phyloP scores from a whole-genome alignment of 2,113 vertebrate species.

The Nothobranchius kuhntae region DNA sequence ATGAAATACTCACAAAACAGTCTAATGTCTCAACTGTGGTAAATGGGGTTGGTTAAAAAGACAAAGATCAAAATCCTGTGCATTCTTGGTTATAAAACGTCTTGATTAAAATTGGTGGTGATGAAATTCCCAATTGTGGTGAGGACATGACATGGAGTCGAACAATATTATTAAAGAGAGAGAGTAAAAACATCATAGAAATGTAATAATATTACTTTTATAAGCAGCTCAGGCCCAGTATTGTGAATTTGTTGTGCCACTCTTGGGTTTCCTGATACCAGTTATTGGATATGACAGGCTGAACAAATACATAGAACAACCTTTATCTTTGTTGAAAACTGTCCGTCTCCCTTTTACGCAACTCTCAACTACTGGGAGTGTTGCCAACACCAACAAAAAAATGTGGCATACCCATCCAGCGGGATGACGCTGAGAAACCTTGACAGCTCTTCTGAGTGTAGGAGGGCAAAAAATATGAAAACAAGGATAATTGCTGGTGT shows the following conservation, averaged over 20 bases:
- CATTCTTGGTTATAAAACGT: too few relatives aligned
- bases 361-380: constrained; percentile 29
- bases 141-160: too few relatives aligned
- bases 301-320: constrained; percentile 10
- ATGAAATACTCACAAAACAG: too few relatives aligned
- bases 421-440: constrained; percentile 40
- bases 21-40: too few relatives aligned
- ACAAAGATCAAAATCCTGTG: too few relatives aligned
- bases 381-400: constrained; percentile 58
- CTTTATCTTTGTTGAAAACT: constrained; percentile 52
- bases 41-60: too few relatives aligned
- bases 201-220: too few relatives aligned
- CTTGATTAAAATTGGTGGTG: too few relatives aligned
- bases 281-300: constrained; percentile 9
- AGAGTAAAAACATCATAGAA: too few relatives aligned
- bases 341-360: constrained; percentile 48
- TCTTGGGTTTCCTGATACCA: constrained; percentile 12
- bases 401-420: constrained; percentile 25
- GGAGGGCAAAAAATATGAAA: constrained; percentile 39
- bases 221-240: too few relatives aligned
- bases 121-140: too few relatives aligned
- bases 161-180: too few relatives aligned
- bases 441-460: constrained; percentile 61
- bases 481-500: constrained; percentile 44
- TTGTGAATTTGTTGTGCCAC: constrained; percentile 7